Evolutionary conservation across 2,888 invertebrate genomes (phyloP), one percentile per base, ranked within the genome.

Genomic region (Caenorhabditis parvicauda): DNA sequence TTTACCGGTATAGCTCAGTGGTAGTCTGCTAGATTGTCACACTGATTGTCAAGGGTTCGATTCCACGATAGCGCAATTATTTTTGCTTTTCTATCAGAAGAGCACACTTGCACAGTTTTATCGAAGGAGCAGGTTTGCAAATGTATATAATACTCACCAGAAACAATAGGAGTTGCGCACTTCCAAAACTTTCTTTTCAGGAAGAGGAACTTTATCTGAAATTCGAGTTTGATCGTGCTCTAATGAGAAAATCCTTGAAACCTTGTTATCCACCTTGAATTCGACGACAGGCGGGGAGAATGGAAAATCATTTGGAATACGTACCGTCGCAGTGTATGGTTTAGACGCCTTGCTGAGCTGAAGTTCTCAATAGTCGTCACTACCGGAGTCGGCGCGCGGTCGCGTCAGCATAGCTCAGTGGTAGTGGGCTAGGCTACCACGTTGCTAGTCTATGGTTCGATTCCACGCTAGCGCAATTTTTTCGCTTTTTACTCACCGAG

Each of bases 401-500:
- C 5, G 12, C 21, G 48, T 12, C 17, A 29, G 9, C 14, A n/a
- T 24, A 47, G 35, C 19, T 27, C n/a, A 22, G n/a, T 5, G 27
- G n/a, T 7, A 19, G n/a, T 45, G 19, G 17, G n/a, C 9, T 35
- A 24, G 29, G 25, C 42, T 50, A 32, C 39, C 24, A 35, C 14
- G 25, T 17, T 29, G n/a, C n/a, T n/a, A n/a, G n/a, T n/a, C n/a
- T n/a, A n/a, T n/a, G n/a, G n/a, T n/a, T n/a, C n/a, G n/a, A n/a
- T n/a, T n/a, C n/a, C n/a, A n/a, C n/a, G n/a, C n/a, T n/a, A n/a
- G n/a, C n/a, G n/a, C n/a, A n/a, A n/a, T n/a, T n/a, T n/a, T n/a
- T n/a, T n/a, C n/a, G n/a, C n/a, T n/a, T n/a, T n/a, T n/a, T n/a
- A 55, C 9, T 19, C 29, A 58, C 62, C 35, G 62, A 58, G 9